phyloP scores from a whole-genome alignment of 2,113 vertebrate species.

The Epinephelus cyanopodus region DNA sequence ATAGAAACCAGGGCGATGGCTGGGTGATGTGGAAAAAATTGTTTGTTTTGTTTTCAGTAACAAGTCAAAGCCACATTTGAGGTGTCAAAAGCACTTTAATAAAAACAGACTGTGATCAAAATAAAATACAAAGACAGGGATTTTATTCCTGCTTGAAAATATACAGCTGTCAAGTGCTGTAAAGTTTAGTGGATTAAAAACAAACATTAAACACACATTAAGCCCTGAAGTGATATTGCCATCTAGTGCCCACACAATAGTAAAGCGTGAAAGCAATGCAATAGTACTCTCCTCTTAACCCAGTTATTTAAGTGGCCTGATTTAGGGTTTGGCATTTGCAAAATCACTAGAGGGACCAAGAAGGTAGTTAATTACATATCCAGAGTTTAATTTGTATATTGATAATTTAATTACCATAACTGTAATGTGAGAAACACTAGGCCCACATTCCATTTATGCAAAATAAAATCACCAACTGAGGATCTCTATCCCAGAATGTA shows the following conservation, averaged over 20 bases:
- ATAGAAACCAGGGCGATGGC: too few relatives aligned
- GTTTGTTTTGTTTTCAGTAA: too few relatives aligned
- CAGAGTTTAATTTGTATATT: conserved; percentile 13
- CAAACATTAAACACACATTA: too few relatives aligned
- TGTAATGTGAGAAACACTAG: conserved; percentile 4
- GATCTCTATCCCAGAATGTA: not conserved
- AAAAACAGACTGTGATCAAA: too few relatives aligned
- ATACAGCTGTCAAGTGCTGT: too few relatives aligned
- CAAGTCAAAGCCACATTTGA: too few relatives aligned
- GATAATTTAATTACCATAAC: not conserved
- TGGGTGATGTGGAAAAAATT: too few relatives aligned
- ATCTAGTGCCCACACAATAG: conserved; percentile 20
- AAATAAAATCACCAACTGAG: not conserved
- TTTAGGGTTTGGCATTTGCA: not conserved
- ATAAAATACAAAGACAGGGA: too few relatives aligned
- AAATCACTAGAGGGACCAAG: not conserved
- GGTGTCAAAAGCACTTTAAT: too few relatives aligned
- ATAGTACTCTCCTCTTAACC: not conserved
- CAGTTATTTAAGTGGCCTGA: conserved; percentile 8
- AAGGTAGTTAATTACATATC: conserved; percentile 26
- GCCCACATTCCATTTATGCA: not conserved
- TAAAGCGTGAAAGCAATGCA: not conserved
- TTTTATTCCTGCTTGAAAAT: too few relatives aligned
- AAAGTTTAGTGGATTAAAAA: too few relatives aligned
- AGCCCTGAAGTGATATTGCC: not conserved